A percentile compares a stretch with the other conserved stretches of the same genome.
phyloP scores from a whole-genome alignment of 2,888 invertebrate genomes.

The Mactromeris polynyma region DNA sequence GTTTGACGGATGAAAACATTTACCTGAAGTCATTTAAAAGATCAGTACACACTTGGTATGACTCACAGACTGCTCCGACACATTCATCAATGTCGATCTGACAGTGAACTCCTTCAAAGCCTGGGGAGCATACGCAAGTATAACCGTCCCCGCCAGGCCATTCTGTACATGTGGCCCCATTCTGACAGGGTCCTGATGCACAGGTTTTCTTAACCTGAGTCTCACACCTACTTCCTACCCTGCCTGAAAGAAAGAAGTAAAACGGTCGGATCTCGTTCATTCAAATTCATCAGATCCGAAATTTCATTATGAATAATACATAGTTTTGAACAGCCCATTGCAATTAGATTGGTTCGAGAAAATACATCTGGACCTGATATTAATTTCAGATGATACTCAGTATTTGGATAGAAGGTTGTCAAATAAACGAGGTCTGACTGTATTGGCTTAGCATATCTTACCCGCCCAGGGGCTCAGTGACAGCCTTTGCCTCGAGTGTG shows the following conservation, averaged over 20 bases:
- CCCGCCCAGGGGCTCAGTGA: too few species aligned
- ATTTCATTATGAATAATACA: too few species aligned
- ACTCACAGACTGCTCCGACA: constrained; percentile 96
- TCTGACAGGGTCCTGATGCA: constrained; percentile 46
- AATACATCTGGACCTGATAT: too few species aligned
- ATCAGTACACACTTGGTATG: constrained; percentile 92
- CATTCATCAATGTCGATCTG: constrained; percentile 97
- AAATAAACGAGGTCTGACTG: too few species aligned
- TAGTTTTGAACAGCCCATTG: too few species aligned
- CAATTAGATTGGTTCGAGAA: too few species aligned
- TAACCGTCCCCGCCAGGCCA: constrained; percentile 84
- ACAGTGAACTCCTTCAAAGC: constrained; percentile 88
- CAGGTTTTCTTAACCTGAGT: constrained; percentile 48
- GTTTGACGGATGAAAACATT: background rate
- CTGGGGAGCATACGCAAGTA: constrained; percentile 89
- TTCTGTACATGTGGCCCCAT: constrained; percentile 94
- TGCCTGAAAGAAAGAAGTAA: constrained; percentile 66
- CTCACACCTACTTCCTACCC: constrained; percentile 65
- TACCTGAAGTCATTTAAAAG: constrained; percentile 74
- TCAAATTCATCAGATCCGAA: too few species aligned
- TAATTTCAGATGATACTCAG: too few species aligned
- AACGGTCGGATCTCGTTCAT: too few species aligned
- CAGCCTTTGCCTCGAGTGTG: too few species aligned
- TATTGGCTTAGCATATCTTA: too few species aligned
- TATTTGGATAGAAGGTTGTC: too few species aligned